Percentiles rank a stretch among this genome's conserved stretches.
phyloP scores from a whole-genome alignment of 1,140 invertebrate species.

The Doryteuthis pealeii region DNA sequence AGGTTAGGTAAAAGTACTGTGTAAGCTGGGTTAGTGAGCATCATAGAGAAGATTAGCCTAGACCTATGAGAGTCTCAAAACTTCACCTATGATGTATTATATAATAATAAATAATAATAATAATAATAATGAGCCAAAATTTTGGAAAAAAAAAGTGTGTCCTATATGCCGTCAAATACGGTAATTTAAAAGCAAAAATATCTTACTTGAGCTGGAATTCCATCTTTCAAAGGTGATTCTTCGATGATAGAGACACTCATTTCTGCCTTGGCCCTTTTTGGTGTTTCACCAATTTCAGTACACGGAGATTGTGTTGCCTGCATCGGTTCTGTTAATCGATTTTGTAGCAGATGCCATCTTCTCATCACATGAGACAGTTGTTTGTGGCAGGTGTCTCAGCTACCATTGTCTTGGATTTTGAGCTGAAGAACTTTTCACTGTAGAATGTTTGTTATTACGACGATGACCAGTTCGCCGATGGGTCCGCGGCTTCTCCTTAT shows the following conservation, averaged over 20 bases:
- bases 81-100: too few species aligned
- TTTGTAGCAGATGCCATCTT: neutral
- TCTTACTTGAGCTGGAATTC: too few species aligned
- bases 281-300: neutral
- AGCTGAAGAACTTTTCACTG: neutral
- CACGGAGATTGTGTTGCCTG: neutral
- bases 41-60: too few species aligned
- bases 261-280: neutral
- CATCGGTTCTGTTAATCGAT: neutral
- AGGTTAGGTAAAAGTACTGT: too few species aligned
- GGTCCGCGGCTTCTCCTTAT: neutral
- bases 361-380: neutral
- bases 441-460: neutral
- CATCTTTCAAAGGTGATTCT: slow-evolving; percentile 4
- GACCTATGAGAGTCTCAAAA: too few species aligned
- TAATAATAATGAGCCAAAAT: too few species aligned
- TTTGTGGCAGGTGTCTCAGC: neutral
- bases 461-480: neutral
- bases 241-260: neutral
- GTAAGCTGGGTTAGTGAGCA: too few species aligned
- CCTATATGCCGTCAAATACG: too few species aligned
- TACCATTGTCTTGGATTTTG: neutral
- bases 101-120: too few species aligned
- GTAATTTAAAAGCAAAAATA: too few species aligned
- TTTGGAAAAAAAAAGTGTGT: too few species aligned